A percentile compares a stretch with the other conserved stretches of the same genome.
Evolutionary conservation across 2,888 invertebrate species (phyloP).

Genomic region (Standfussiana lucernea): DNA sequence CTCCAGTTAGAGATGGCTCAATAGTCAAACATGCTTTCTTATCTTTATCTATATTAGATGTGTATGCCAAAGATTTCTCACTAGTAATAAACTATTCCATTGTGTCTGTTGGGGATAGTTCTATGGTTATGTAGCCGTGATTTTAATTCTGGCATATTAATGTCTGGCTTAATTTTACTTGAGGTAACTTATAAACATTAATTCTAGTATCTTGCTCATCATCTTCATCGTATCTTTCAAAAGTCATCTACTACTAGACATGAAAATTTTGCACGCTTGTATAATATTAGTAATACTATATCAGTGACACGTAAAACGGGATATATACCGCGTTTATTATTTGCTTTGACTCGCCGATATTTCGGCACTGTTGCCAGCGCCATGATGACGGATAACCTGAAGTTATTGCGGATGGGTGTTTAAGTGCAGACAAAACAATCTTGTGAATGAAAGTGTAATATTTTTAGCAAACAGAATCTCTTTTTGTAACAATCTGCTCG

Average conservation of each 20-base stretch:
- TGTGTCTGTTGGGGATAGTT: not conserved
- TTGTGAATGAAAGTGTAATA: not conserved
- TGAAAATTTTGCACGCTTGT: too few species aligned
- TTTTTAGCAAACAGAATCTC: not conserved
- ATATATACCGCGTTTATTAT: too few species aligned
- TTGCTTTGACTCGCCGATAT: not conserved
- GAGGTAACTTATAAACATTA: not conserved
- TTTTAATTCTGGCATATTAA: too few species aligned
- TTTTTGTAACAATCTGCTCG: not conserved
- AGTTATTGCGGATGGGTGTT: not conserved
- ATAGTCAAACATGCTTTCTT: conserved; percentile 45
- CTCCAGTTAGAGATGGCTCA: conserved; percentile 54
- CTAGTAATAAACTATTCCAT: conserved; percentile 24
- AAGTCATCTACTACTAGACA: not conserved
- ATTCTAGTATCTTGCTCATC: not conserved
- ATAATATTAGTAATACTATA: not conserved
- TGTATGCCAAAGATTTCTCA: conserved; percentile 32
- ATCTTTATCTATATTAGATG: conserved; percentile 52
- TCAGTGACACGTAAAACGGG: not conserved
- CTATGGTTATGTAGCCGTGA: not conserved
- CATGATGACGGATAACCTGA: too few species aligned
- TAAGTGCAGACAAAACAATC: not conserved
- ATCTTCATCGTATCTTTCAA: not conserved
- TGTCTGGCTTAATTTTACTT: not conserved
- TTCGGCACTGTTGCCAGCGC: not conserved